Evolutionary conservation across 2,797 vertebrate species (phyloP).

Genomic region (Acanthiza pusilla): DNA sequence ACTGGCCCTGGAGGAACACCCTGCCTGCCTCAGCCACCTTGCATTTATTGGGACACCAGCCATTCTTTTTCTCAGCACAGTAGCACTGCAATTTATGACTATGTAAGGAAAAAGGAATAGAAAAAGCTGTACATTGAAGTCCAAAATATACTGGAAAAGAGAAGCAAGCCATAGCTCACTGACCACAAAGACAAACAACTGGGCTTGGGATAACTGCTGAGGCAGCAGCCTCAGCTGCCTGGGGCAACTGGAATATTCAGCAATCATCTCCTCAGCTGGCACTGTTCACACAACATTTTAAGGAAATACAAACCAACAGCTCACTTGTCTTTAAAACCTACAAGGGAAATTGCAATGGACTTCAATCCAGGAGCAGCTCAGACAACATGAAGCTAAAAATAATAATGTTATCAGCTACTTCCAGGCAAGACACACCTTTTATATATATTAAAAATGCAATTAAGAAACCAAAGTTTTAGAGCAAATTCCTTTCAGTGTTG

Average conservation of each 20-base stretch:
- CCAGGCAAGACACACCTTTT: neutral
- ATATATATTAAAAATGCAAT: neutral
- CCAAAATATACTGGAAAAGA: neutral
- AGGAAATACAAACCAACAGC: neutral
- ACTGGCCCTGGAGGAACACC: no score
- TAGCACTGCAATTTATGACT: neutral
- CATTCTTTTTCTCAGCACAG: neutral
- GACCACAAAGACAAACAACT: neutral
- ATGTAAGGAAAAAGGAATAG: neutral
- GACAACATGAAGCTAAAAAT: neutral
- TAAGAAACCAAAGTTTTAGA: neutral
- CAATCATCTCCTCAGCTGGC: neutral
- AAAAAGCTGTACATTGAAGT: neutral
- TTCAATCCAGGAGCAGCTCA: neutral
- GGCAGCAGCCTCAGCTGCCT: neutral
- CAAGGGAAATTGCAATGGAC: neutral
- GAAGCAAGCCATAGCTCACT: neutral
- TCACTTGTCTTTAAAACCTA: neutral
- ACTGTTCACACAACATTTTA: neutral
- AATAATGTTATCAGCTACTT: neutral
- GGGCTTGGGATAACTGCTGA: neutral
- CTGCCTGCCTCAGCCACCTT: neutral
- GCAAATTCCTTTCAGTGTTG: neutral
- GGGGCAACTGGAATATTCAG: neutral
- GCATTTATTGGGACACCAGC: neutral